Evolutionary conservation across 2,113 vertebrate species (phyloP).

Genomic region (Dendrocopos noguchii): DNA sequence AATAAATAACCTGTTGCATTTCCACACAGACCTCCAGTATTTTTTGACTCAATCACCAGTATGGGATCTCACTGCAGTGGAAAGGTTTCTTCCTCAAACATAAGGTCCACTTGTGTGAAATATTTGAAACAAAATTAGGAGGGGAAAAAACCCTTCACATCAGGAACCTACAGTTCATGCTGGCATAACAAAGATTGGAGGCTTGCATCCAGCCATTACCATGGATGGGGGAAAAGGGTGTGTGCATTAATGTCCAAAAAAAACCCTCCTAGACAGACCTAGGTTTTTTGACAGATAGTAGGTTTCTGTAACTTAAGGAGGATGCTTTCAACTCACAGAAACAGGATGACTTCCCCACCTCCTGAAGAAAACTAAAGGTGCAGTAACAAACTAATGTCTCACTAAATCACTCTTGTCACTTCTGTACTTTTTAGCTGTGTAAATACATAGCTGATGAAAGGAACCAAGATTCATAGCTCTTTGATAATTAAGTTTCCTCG

Average conservation of each 20-base stretch:
- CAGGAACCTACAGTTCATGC: neutral
- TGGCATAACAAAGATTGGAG: neutral
- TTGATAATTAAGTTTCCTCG: neutral
- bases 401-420: neutral
- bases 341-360: neutral
- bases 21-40: neutral
- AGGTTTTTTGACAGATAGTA: neutral
- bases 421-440: neutral
- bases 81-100: neutral
- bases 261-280: neutral
- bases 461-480: neutral
- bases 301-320: neutral
- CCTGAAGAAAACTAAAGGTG: neutral
- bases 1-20: slow-evolving; percentile 26
- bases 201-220: neutral
- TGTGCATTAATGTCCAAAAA: rapidly evolving
- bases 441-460: neutral
- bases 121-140: neutral
- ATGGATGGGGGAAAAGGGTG: rapidly evolving
- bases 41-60: neutral
- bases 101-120: neutral
- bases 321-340: neutral
- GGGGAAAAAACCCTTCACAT: neutral
- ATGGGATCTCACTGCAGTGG: neutral
- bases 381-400: neutral